Base-by-base conservation (phyloP, 2,113 vertebrate genomes). In the Sphyrna mokarran region DNA sequence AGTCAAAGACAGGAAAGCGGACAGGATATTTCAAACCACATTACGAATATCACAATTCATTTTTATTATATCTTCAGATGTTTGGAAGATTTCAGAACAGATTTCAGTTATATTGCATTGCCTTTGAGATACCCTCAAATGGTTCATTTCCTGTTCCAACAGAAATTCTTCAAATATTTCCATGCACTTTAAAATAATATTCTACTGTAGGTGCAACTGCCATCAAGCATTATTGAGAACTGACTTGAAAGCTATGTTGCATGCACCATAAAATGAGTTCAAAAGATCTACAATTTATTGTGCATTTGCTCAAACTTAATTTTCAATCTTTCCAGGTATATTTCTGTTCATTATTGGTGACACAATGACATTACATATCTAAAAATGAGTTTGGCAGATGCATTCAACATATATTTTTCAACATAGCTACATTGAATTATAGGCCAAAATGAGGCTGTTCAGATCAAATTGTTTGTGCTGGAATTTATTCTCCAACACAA, bases 31-130 rank as follows among this genome's bases (percentile, higher is more conserved):
- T 95, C 70, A 48, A 83, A 23, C 16, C 95, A 48, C 33, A 9
- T 95, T 54, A 95, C n/a, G 1, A 95, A 95, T 95, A 83, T 78
- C 95, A 22, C 43, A 76, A 78, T 33, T 78, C 70, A 78, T 95
- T 78, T n/a, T n/a, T 91, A 78, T 95, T 54, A 78, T 78, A 78
- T 58, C 70, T 43, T 7, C 23, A 61, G 70, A 76, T 33, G 37
- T 63, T 37, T 43, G 26, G 43, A 63, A 16, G 37, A 95, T 63
- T 40, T 78, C 78, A 95, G 40, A 95, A 13, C 40, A 48, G 54
- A n/a, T 76, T 78, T 29, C 43, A 43, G n/a, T 58, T 95, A 33
- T 7, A 78, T 37, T n/a, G 23, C 37, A 78, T 72, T 76, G 58
- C 69, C 70, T 76, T 72, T 95, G 78, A 61, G 33, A 63, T 26